Percentiles rank a stretch among this genome's conserved stretches.
phyloP scores from a whole-genome alignment of 2,888 invertebrate genomes.

The Oligia fasciuncula region DNA sequence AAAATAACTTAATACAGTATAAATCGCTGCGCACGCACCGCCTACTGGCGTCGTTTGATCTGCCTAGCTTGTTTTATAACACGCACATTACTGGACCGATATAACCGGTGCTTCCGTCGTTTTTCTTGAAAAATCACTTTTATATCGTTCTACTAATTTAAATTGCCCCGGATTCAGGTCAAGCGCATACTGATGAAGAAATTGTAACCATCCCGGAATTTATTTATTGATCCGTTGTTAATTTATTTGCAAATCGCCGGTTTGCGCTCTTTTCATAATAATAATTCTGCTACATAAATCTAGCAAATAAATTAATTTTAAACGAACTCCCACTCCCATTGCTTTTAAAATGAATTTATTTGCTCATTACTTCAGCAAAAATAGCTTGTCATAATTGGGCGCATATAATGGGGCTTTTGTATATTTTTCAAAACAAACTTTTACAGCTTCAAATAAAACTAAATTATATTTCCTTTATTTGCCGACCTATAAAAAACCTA shows the following conservation, averaged over 20 bases:
- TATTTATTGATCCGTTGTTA: constrained; percentile 55
- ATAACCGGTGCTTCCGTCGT: constrained; percentile 54
- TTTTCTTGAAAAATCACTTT: constrained; percentile 58
- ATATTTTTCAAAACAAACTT: neutral
- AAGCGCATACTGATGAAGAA: constrained; percentile 49
- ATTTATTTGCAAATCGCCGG: constrained; percentile 39
- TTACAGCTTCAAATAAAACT: constrained; percentile 8
- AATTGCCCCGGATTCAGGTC: constrained; percentile 52
- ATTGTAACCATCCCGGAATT: constrained; percentile 40
- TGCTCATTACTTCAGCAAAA: constrained; percentile 30
- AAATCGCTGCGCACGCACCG: constrained; percentile 50
- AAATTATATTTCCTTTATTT: constrained; percentile 34
- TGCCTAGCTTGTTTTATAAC: constrained; percentile 55
- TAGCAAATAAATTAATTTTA: neutral
- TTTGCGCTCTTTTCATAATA: constrained; percentile 41
- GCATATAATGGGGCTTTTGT: neutral
- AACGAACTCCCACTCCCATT: neutral
- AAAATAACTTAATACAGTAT: constrained; percentile 55
- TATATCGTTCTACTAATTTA: constrained; percentile 57
- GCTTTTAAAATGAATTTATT: constrained; percentile 37
- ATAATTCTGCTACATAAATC: constrained; percentile 32
- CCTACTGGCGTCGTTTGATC: constrained; percentile 61
- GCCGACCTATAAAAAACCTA: neutral
- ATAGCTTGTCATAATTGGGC: constrained; percentile 17
- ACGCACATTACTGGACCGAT: constrained; percentile 42